A percentile compares a stretch with the other conserved stretches of the same genome.
Conservation (phyloP, 2,113 vertebrate species). For the Tauraco erythrolophus region DNA sequence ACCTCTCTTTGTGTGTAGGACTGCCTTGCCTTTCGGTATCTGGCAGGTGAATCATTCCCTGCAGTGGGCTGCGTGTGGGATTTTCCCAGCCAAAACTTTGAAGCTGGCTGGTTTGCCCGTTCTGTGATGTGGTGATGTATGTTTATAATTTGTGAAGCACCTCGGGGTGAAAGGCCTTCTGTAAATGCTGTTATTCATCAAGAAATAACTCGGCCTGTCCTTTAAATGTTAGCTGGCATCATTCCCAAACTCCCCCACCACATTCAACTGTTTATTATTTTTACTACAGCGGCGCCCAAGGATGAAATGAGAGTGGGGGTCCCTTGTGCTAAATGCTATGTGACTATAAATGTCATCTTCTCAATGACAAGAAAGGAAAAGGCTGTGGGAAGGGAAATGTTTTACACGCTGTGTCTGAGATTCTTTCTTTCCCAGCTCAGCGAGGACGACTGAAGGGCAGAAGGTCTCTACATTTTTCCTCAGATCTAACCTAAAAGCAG, state of each 20-base stretch:
- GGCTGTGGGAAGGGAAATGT: constrained; percentile 46
- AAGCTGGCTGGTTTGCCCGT: not conserved
- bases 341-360: not conserved
- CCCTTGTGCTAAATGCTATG: not conserved
- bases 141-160: constrained; percentile 42
- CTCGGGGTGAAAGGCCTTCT: constrained; percentile 30
- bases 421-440: constrained; percentile 25
- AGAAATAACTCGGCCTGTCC: not conserved
- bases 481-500: not conserved
- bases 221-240: not conserved
- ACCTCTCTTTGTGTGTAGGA: not conserved
- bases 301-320: not conserved
- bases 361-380: not conserved
- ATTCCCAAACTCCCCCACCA: not conserved
- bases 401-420: not conserved
- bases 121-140: not conserved
- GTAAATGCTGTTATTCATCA: constrained; percentile 28
- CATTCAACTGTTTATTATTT: constrained; percentile 20
- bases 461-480: not conserved
- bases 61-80: not conserved
- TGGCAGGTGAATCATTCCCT: not conserved
- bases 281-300: not conserved
- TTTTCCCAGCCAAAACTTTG: not conserved
- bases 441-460: not conserved
- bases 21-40: not conserved